These are phyloP conservation scores for Acanthurus tractus DNA, from an alignment of 2,797 vertebrate genomes.

Conservation along the genomic window DNA sequence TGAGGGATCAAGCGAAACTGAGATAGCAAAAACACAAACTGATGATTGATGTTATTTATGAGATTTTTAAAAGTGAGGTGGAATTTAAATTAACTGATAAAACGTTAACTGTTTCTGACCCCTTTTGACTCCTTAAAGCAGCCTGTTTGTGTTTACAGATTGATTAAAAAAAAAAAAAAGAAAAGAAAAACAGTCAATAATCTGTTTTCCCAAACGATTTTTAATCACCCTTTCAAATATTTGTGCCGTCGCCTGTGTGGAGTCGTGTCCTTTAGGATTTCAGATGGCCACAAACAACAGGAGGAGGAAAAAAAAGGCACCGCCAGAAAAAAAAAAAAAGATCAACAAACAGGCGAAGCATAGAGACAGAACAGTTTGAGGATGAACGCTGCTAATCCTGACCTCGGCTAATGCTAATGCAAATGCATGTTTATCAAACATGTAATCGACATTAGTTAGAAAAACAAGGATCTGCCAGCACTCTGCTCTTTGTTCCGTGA, in stretches of 20 bases:
- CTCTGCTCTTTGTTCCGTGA: conserved; percentile 84
- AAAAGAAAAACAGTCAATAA: conserved; percentile 75
- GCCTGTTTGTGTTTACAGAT: conserved; percentile 79
- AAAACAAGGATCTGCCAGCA: conserved; percentile 80
- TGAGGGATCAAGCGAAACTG: conserved; percentile 24
- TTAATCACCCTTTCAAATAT: conserved; percentile 88
- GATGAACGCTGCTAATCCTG: conserved; percentile 84
- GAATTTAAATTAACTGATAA: conserved; percentile 32
- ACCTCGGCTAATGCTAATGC: conserved; percentile 85
- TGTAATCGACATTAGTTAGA: conserved; percentile 83
- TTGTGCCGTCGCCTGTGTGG: conserved; percentile 75
- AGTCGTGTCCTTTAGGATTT: conserved; percentile 83
- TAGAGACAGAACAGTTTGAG: conserved; percentile 85
- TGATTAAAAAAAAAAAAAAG: conserved; percentile 67
- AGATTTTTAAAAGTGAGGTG: conserved; percentile 18
- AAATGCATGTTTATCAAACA: conserved; percentile 87
- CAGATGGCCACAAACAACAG: conserved; percentile 83
- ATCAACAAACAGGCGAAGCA: conserved; percentile 83
- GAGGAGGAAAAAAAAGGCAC: conserved; percentile 50
- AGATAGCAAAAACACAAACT: not conserved
- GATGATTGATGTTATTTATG: conserved; percentile 14
- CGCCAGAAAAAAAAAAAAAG: conserved; percentile 61
- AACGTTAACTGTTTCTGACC: conserved; percentile 62
- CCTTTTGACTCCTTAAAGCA: conserved; percentile 76
- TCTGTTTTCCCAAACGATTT: conserved; percentile 86